These are phyloP conservation scores for Leptocoma aspasia DNA, from an alignment of 2,113 vertebrate species.

Conservation along the genomic window DNA sequence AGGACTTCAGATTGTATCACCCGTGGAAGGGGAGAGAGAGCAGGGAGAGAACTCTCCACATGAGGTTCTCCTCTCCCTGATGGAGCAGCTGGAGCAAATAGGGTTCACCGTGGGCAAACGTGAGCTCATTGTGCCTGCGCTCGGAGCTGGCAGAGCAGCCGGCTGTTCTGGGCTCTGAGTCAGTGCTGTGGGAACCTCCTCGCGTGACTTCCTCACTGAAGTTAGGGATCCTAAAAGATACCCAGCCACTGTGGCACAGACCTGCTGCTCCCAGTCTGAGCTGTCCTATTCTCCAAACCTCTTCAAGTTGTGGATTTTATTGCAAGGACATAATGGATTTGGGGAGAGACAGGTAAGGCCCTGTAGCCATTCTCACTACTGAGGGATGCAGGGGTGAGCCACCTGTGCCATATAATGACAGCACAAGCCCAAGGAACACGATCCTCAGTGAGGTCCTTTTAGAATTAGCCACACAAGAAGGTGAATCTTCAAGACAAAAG, in stretches of 20 bases:
- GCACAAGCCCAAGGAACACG: background rate
- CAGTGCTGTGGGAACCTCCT: background rate
- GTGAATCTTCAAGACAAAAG: slow-evolving; percentile 32
- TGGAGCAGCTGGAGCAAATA: slow-evolving; percentile 46
- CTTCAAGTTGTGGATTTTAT: background rate
- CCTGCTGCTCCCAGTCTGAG: background rate
- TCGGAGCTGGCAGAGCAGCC: slow-evolving; percentile 1
- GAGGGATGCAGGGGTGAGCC: background rate
- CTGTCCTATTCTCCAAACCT: background rate
- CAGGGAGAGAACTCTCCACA: background rate
- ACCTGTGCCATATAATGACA: background rate
- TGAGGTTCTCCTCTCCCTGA: slow-evolving; percentile 20
- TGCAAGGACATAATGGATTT: background rate
- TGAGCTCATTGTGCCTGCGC: slow-evolving; percentile 23
- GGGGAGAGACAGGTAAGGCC: background rate
- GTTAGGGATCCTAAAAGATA: background rate
- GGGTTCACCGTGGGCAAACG: background rate
- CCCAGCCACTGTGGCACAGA: background rate
- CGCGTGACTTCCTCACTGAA: background rate
- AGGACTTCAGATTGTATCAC: slow-evolving; percentile 36
- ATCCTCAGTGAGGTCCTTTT: background rate
- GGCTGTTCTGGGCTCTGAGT: background rate
- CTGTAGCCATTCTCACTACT: accelerated
- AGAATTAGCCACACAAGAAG: slow-evolving; percentile 25
- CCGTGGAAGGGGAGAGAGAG: background rate